Base-by-base conservation (phyloP, 1,140 invertebrate species). In the Cotesia glomerata region DNA sequence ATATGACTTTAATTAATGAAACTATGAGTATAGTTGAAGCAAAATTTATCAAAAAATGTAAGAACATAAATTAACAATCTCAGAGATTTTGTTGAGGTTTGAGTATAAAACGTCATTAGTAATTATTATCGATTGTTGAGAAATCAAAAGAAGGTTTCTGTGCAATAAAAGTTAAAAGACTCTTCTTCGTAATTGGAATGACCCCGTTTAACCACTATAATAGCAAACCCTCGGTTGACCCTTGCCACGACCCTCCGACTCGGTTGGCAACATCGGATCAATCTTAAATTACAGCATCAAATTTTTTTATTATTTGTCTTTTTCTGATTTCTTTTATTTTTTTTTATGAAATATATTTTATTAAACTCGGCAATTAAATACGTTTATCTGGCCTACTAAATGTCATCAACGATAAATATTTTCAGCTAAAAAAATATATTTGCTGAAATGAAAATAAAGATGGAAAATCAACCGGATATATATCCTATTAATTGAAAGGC, bases 121-220 rank as follows among this genome's bases (percentile, higher is more conserved):
- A 51, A 14, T 39, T 45, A 35, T 51, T 16, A 39, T 14, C 8
- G 39, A 36, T 13, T 9, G 2, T 51, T 51, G 26, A 14, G 18
- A 69, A 69, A 32, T 54, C 18, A 63, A 45, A 64, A 11, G 11
- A 16, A 36, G 45, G 14, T 56, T 64, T 34, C 63, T 62, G 26
- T 32, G 39, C 69, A 74, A 68, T 76, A 76, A 79, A 80, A 77
- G 74, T 65, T 71, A 77, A 78, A 79, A 75, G 72, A 77, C 62
- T 75, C 74, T 59, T 74, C 73, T 64, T 81, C 36, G 79, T 83
- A 84, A 84, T 84, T 84, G 76, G 77, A 78, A 72, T 79, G 79
- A 84, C 83, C 80, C 80, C 76, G 67, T 82, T 84, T 82, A 80
- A 83, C 83, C 80, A 76, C 79, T 77, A 81, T 83, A 83, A 85